These are phyloP conservation scores for Percopsis transmontana DNA, from an alignment of 2,113 vertebrate species.

Conservation along the genomic window DNA sequence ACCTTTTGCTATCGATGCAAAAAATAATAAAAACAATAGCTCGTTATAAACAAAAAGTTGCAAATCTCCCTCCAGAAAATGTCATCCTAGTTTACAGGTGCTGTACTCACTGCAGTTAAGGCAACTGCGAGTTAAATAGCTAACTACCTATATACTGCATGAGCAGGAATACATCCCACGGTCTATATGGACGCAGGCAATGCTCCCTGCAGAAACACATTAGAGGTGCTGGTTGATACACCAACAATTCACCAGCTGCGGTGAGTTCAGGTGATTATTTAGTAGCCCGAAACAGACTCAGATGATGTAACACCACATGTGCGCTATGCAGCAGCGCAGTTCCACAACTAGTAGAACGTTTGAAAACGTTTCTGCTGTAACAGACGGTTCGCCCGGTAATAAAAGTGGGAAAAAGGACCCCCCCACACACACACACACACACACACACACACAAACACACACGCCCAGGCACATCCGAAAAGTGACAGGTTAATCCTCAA, in stretches of 20 bases:
- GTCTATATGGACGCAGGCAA: conserved; percentile 32
- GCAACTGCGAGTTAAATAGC: conserved; percentile 12
- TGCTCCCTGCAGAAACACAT: conserved; percentile 37
- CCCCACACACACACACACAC: conserved; percentile 5
- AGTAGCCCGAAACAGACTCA: conserved; percentile 32
- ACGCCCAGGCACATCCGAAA: background rate
- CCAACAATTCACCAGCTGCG: conserved; percentile 57
- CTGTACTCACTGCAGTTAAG: conserved; percentile 13
- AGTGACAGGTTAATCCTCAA: conserved; percentile 55
- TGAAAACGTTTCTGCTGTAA: background rate
- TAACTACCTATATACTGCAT: conserved; percentile 15
- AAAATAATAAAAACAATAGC: too few relatives aligned
- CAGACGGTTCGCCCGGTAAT: conserved; percentile 23
- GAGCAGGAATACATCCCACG: conserved; percentile 20
- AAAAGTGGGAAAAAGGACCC: background rate
- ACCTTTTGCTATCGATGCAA: too few relatives aligned
- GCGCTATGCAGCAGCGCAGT: background rate
- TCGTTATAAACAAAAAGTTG: too few relatives aligned
- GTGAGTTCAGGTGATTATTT: conserved; percentile 52
- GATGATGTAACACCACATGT: conserved; percentile 20
- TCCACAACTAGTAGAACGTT: background rate
- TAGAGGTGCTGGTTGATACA: conserved; percentile 32
- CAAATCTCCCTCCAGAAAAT: too few relatives aligned
- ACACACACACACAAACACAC: conserved; percentile 36
- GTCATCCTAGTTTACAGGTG: too few relatives aligned